Base-by-base conservation (phyloP, 1,140 invertebrate genomes). In the Bombus balteatus region DNA sequence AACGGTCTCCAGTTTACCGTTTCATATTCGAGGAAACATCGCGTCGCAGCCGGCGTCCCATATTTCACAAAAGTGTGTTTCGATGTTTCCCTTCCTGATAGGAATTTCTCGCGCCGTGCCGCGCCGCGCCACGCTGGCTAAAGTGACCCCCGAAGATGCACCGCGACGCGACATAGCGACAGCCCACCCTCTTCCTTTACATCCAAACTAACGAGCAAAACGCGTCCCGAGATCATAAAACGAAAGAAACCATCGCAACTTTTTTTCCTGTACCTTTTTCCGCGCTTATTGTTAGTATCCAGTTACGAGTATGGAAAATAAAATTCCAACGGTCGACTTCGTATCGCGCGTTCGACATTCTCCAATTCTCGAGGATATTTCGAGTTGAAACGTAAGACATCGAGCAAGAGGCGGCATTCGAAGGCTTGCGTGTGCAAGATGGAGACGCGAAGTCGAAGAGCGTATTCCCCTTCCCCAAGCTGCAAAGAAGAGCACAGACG, bases 11-110 rank as follows among this genome's bases (percentile, higher is more conserved):
- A 53, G 70, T 76, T 89, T 68, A 34, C 28, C 70, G 65, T 41
- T 77, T 83, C 66, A 73, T 83, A 77, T 66, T 47, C 59, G 57
- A 81, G 84, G 62, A 68, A 89, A 89, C 86, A 87, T 47, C 72
- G 66, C 59, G 41, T 57, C 41, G 34, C 43, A n/a, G 25, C 43
- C 22, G 74, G 34, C 28, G 68, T 22, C 41, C 62, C 18, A 53
- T 72, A 89, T 77, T 77, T 87, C 32, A 81, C 80, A 87, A 89
- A 83, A 89, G 84, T 87, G 80, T 76, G 82, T 89, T 87, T 77
- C 84, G 37, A 87, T 32, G 62, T 65, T 65, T 80, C 88, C 86
- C 41, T 12, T 62, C 4, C 59, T 13, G 78, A 74, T 70, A 76
- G 70, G 65, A 80, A 75, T 88, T 53, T 57, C 65, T 43, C 57